Percentiles rank a stretch among this genome's conserved stretches.
Evolutionary conservation across 2,113 vertebrate species (phyloP).

Genomic region (Upupa epops): DNA sequence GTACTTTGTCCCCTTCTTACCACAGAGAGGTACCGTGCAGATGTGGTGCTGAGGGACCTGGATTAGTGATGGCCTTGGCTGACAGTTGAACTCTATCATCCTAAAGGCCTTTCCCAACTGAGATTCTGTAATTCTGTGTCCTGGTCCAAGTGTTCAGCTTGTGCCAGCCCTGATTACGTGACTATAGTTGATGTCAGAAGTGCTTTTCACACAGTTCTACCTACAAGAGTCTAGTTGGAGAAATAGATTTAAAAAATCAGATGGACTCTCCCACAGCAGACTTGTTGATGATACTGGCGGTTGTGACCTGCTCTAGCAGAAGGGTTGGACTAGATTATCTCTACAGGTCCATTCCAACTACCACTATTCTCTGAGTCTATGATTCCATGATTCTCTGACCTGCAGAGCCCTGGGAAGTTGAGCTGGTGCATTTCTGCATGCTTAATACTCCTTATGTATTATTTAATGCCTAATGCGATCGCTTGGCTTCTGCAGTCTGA

Average conservation of each 20-base stretch:
- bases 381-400: no score
- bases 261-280: background rate
- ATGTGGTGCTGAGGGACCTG: no score
- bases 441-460: background rate
- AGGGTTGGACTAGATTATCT: no score
- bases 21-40: no score
- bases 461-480: background rate
- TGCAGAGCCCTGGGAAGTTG: background rate
- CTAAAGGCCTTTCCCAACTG: no score
- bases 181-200: background rate
- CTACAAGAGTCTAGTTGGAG: background rate
- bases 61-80: no score
- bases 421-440: background rate
- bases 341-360: no score
- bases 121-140: no score
- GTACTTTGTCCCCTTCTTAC: background rate
- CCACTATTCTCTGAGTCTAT: no score
- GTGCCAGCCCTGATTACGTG: background rate
- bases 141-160: background rate
- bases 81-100: no score
- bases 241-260: background rate
- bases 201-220: background rate
- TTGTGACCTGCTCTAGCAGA: no score
- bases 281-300: background rate
- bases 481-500: background rate